Evolutionary conservation across 2,797 vertebrate genomes (phyloP), one percentile per base, ranked within the genome.

Genomic region (Carapus acus): DNA sequence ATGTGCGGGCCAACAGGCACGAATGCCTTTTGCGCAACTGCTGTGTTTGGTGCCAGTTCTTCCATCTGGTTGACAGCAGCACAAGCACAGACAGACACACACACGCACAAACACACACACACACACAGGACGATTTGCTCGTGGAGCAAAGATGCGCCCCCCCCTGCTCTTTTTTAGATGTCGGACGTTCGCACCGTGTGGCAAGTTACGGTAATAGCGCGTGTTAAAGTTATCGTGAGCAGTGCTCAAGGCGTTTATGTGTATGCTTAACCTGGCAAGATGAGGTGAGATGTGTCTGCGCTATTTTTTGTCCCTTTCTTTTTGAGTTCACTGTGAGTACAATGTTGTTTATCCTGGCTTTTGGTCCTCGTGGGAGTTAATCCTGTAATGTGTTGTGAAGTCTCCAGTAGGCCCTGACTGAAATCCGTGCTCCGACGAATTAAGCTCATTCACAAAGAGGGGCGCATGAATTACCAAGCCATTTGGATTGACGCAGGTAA

Each of bases 31-130:
- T 43, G 46, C 37, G 50, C 49, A 54, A 42, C 53, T 22, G 34
- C 38, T 38, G 23, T 23, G 9, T 60, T 36, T 44, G 21, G 65
- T 66, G 61, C 67, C 67, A 76, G 11, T 62, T 43, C 59, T 48
- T 68, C 67, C 62, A 64, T 75, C 62, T 74, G 73, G 58, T 56
- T 58, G 51, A 51, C 54, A 69, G 54, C 63, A 51, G 41, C 13
- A 29, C 38, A 40, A 7, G 20, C 42, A n/a, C 41, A 22, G n/a
- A n/a, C n/a, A n/a, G n/a, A n/a, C n/a, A n/a, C n/a, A n/a, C n/a
- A n/a, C n/a, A n/a, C n/a, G n/a, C n/a, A n/a, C n/a, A n/a, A 5
- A 27, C 24, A 27, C 24, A 9, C 24, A 27, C 24, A 27, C 24
- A 27, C 24, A 27, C 24, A 27, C 24, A 27, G 31, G 31, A 6